Percentiles rank a stretch among this genome's conserved stretches.
Evolutionary conservation across 2,797 vertebrate species (phyloP).

Genomic region (Eulemur albifrons): DNA sequence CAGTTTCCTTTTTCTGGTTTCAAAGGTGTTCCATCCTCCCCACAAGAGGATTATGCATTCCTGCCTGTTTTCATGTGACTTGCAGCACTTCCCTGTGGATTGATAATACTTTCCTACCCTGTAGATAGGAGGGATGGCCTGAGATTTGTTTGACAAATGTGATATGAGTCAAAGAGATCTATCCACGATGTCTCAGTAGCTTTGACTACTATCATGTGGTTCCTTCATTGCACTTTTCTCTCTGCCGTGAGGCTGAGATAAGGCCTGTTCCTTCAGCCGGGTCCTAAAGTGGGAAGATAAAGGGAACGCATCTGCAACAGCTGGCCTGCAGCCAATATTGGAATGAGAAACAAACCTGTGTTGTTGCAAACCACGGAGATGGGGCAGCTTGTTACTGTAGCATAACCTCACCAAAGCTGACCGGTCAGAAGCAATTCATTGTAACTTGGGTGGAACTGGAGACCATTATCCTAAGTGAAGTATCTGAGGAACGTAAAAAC

Average conservation of each 20-base stretch:
- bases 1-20: slow-evolving; percentile 4
- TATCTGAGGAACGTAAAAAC: neutral
- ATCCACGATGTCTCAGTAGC: neutral
- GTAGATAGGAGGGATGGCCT: neutral
- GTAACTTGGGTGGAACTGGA: neutral
- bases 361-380: neutral
- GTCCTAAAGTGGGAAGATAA: neutral
- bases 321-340: neutral
- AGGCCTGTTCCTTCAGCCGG: neutral
- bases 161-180: neutral
- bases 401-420: neutral
- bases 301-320: neutral
- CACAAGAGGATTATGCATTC: neutral
- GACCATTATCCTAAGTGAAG: neutral
- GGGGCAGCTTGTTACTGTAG: neutral
- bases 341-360: neutral
- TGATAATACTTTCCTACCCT: neutral
- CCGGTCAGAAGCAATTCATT: neutral
- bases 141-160: slow-evolving; percentile 29
- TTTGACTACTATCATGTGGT: neutral
- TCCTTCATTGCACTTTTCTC: neutral
- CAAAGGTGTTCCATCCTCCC: neutral
- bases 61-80: neutral
- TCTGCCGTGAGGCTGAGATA: neutral
- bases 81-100: neutral